Base-by-base conservation (phyloP, 1,140 invertebrate species). In the Pogonomyrmex barbatus region DNA sequence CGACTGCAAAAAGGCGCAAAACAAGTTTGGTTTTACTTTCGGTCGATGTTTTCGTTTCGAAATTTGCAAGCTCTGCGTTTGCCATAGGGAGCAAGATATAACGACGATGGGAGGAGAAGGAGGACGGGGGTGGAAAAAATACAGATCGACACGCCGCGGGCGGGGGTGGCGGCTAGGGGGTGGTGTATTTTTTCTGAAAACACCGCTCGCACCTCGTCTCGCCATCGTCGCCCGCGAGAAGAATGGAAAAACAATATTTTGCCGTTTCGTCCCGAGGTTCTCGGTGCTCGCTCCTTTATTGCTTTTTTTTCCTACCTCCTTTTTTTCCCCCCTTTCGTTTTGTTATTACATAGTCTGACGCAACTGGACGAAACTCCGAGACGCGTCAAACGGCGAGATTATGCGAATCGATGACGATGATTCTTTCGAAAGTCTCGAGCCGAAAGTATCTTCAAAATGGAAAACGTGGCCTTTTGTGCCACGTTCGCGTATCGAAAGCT, bases 171-270 rank as follows among this genome's bases (percentile, higher is more conserved):
- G 77, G 89, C 68, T 86, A 73, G 91, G 89, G 89, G 90, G 85
- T 76, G 84, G 70, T 83, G 91, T 94, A 94, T 94, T 94, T 94
- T 94, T 94, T 94, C 93, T 94, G 92, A 94, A 94, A 94, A 94
- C 94, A 94, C 85, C 87, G 87, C 79, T 89, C 89, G 87, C 90
- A 90, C 75, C 82, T 88, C 88, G 83, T 89, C 86, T 88, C 82
- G 88, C 89, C 91, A 90, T 92, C 91, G 88, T 89, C 87, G 91
- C 65, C 89, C 89, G 85, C 90, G 91, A 81, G 86, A 94, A 94
- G 94, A 94, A 95, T 95, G 94, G 93, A 95, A 95, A 95, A 94
- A 94, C 92, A 95, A 95, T 95, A 95, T 94, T 95, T 94, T 94
- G 90, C 92, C 93, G 91, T 92, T 93, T 92, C 91, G 83, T 88